Conservation (phyloP, 2,113 vertebrate species). For the Telmatochromis sp. region DNA sequence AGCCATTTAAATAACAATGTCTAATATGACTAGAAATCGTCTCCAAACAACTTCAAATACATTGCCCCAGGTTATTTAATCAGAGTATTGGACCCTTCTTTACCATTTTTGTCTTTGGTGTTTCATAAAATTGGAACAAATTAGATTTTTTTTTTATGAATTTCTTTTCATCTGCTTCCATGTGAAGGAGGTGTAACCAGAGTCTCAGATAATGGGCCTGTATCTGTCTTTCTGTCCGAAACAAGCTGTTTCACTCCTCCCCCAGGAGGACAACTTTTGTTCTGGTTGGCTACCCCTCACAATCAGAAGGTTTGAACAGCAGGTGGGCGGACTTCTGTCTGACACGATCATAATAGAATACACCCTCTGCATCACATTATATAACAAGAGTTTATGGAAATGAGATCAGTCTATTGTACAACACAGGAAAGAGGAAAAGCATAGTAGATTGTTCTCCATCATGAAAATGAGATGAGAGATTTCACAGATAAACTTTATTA, state of each 20-base stretch:
- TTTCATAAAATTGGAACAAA: background rate
- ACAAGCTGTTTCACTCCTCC: background rate
- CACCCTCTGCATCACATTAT: background rate
- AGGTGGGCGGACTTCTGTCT: background rate
- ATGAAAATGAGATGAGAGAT: background rate
- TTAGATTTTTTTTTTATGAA: background rate
- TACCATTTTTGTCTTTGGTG: background rate
- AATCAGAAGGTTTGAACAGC: background rate
- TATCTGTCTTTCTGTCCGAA: background rate
- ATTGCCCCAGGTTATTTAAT: background rate
- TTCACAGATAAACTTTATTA: conserved; percentile 67
- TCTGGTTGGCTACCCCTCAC: background rate
- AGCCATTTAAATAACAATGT: background rate
- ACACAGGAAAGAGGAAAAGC: background rate
- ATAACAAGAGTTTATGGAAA: background rate
- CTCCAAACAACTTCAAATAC: background rate
- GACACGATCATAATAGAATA: background rate
- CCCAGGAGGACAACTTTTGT: background rate
- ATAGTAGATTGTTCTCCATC: background rate
- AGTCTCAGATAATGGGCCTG: background rate
- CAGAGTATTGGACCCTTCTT: background rate
- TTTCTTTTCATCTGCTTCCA: background rate
- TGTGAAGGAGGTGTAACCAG: background rate
- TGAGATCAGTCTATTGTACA: background rate
- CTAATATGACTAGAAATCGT: background rate